phyloP scores from a whole-genome alignment of 2,888 invertebrate species.

The Vannuccia rotundouncinata region DNA sequence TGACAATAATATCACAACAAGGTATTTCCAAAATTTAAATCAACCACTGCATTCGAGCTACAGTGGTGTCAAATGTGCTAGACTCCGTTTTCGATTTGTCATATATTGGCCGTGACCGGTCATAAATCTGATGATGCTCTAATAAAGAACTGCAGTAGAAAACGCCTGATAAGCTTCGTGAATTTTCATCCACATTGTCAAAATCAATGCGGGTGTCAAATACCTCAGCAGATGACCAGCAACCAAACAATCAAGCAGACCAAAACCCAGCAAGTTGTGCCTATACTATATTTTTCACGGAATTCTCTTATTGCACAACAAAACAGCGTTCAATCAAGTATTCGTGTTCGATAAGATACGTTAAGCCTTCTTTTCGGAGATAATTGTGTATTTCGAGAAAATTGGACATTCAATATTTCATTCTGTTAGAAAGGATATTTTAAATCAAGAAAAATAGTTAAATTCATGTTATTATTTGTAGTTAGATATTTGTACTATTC shows the following conservation, averaged over 20 bases:
- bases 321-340: background rate
- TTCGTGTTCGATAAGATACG: background rate
- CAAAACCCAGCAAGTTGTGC: background rate
- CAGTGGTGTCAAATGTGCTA: background rate
- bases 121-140: background rate
- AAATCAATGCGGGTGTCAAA: background rate
- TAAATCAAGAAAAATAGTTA: background rate
- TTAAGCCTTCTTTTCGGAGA: background rate
- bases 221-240: background rate
- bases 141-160: background rate
- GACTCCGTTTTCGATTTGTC: background rate
- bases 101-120: background rate
- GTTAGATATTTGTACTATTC: background rate
- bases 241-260: too few relatives aligned
- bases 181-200: background rate
- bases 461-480: background rate
- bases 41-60: background rate
- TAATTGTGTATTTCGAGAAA: background rate
- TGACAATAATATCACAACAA: background rate
- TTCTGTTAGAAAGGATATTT: background rate
- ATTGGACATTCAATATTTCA: background rate
- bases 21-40: background rate
- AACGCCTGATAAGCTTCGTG: background rate
- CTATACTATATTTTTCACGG: background rate
- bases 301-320: background rate